These are phyloP conservation scores for Rhyzopertha dominica DNA, from an alignment of 1,140 invertebrate genomes.

Conservation along the genomic window DNA sequence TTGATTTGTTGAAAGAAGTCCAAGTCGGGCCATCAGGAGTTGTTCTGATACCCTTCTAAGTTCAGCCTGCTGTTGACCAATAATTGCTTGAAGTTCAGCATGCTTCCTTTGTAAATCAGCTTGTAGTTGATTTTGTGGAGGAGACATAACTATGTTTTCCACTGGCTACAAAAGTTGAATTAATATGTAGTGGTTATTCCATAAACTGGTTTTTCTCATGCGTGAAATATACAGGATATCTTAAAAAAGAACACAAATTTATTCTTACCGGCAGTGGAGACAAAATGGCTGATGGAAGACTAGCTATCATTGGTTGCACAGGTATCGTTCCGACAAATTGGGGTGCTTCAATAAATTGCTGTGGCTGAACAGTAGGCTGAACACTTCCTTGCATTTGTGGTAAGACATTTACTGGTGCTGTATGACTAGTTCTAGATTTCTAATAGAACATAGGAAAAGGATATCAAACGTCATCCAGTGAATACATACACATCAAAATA, in stretches of 20 bases:
- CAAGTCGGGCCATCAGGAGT: slow-evolving; percentile 75
- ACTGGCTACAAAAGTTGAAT: no score
- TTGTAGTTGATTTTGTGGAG: slow-evolving; percentile 57
- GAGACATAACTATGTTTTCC: slow-evolving; percentile 49
- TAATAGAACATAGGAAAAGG: no score
- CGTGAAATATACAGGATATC: no score
- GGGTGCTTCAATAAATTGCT: slow-evolving; percentile 50
- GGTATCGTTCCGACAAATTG: slow-evolving; percentile 60
- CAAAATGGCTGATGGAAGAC: slow-evolving; percentile 40
- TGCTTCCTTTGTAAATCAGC: slow-evolving; percentile 78
- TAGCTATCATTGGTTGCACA: slow-evolving; percentile 53
- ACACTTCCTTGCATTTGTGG: no score
- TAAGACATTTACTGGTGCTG: no score
- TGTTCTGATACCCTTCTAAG: slow-evolving; percentile 77
- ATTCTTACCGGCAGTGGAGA: slow-evolving; percentile 41
- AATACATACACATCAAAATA: no score
- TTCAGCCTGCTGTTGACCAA: slow-evolving; percentile 81
- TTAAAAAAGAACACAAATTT: slow-evolving; percentile 37
- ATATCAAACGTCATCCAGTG: no score
- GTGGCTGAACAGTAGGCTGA: slow-evolving; percentile 34
- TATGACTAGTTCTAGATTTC: no score
- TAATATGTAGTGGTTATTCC: no score
- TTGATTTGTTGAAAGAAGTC: slow-evolving; percentile 59
- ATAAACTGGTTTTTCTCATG: no score
- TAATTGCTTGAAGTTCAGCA: slow-evolving; percentile 76